Evolutionary conservation across 2,888 invertebrate species (phyloP).

Genomic region (Patella ulyssiponensis): DNA sequence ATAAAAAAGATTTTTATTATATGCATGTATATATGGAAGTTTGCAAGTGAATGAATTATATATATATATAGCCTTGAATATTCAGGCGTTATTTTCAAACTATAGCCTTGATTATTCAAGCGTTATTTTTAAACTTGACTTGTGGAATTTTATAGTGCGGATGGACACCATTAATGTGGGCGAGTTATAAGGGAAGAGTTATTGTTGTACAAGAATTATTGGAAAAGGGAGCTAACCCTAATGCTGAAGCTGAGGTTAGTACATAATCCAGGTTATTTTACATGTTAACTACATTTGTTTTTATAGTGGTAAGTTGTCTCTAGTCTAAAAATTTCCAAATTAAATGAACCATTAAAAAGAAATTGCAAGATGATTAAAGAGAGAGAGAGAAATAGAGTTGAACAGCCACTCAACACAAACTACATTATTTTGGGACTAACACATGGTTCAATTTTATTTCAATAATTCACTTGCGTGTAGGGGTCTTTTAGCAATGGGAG

Average conservation of each 20-base stretch:
- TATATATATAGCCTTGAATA: background rate
- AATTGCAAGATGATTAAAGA: no score
- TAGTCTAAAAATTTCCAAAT: no score
- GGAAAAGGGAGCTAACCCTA: slow-evolving; percentile 90
- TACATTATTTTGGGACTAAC: no score
- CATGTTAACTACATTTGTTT: no score
- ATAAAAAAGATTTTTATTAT: background rate
- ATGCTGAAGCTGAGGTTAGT: slow-evolving; percentile 90
- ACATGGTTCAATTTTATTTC: no score
- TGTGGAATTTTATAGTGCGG: slow-evolving; percentile 73
- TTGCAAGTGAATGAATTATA: no score
- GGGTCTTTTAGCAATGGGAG: no score
- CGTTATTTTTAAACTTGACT: background rate
- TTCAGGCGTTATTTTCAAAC: background rate
- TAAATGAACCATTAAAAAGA: no score
- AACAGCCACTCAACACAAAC: no score
- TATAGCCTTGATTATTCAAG: background rate
- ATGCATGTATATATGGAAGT: background rate
- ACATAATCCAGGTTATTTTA: background rate
- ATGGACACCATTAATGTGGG: slow-evolving; percentile 98
- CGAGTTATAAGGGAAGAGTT: slow-evolving; percentile 87
- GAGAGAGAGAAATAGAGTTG: no score
- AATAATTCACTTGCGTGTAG: no score
- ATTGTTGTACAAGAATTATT: slow-evolving; percentile 82
- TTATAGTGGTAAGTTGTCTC: no score